phyloP scores from a whole-genome alignment of 2,888 invertebrate species.

The Caenorhabditis zanzibari region DNA sequence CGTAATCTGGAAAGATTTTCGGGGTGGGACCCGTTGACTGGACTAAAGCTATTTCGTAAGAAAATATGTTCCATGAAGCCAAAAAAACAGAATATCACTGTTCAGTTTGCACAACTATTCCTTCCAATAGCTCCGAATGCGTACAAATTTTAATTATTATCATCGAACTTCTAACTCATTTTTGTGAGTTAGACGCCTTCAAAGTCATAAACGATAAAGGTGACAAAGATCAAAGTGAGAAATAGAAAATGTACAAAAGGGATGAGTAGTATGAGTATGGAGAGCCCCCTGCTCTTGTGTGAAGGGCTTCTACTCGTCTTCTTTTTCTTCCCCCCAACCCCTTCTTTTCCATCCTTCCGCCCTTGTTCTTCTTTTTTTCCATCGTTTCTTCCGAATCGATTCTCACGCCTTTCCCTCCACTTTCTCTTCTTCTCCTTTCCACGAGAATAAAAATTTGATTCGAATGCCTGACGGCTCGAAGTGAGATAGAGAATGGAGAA shows the following conservation, averaged over 20 bases:
- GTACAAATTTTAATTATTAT: no score
- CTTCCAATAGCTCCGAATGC: no score
- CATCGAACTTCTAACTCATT: no score
- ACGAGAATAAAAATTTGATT: slow-evolving; percentile 56
- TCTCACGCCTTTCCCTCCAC: slow-evolving; percentile 52
- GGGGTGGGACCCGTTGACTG: no score
- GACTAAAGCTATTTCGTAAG: no score
- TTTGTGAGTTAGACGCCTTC: background rate
- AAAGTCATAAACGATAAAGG: background rate
- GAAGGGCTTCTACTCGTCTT: slow-evolving; percentile 32
- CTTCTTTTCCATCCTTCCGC: slow-evolving; percentile 6
- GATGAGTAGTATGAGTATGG: slow-evolving; percentile 32
- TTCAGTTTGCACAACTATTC: no score
- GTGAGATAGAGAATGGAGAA: slow-evolving; percentile 25
- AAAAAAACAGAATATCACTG: no score
- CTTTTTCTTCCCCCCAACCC: slow-evolving; percentile 29
- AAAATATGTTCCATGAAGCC: no score
- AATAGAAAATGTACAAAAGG: background rate
- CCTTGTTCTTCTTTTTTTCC: slow-evolving; percentile 7
- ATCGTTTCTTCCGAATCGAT: slow-evolving; percentile 39
- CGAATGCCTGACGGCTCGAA: slow-evolving; percentile 53
- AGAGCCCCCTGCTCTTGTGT: slow-evolving; percentile 38
- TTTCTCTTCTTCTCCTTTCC: slow-evolving; percentile 18
- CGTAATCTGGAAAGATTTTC: no score
- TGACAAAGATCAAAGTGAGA: slow-evolving; percentile 9